Base-by-base conservation (phyloP, 2,888 invertebrate genomes). In the Scelioninae gen. 1 region DNA sequence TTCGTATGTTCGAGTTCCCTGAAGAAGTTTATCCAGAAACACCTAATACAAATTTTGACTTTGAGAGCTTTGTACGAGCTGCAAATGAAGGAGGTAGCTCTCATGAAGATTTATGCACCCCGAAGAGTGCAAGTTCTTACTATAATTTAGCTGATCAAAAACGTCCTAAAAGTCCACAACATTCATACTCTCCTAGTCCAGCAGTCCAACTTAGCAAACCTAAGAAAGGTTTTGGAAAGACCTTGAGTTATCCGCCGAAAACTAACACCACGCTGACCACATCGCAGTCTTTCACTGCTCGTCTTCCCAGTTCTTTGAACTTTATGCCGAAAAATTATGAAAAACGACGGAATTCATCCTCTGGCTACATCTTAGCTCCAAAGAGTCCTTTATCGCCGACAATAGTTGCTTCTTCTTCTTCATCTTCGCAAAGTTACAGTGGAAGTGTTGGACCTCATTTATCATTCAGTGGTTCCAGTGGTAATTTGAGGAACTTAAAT, bases 1-100 rank as follows among this genome's bases (percentile, higher is more conserved):
- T 82, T 5, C 85, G 89, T 1, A 89, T 91, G 11, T 92, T 91
- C 76, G 90, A 91, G 75, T 91, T 91, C 34, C 91, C 91, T 3
- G 87, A 89, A 0, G 88, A 90, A 51, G 88, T 85, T 34, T 86
- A 85, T 55, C 86, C 88, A 29, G 88, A 89, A 53, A 88, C 89
- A 2, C 87, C 87, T 0, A 89, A 88, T 62, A 86, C 86, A 0
- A 90, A 88, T 72, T 90, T 90, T 65, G 90, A 90, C 53, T 90
- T 88, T 58, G 88, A 89, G 3, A 86, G 88, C 16, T 90, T 91
- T 7, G 85, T 72, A 4, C 85, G 85, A 5, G 55, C 78, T 15
- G 65, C 49, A 0, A 83, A 72, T 53, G 84, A 85, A 49, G 69
- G 58, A 11, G 72, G 72, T 5, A 76, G 79, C 45, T 80, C 85